phyloP scores from a whole-genome alignment of 2,888 invertebrate genomes.

The Limenitis camilla region DNA sequence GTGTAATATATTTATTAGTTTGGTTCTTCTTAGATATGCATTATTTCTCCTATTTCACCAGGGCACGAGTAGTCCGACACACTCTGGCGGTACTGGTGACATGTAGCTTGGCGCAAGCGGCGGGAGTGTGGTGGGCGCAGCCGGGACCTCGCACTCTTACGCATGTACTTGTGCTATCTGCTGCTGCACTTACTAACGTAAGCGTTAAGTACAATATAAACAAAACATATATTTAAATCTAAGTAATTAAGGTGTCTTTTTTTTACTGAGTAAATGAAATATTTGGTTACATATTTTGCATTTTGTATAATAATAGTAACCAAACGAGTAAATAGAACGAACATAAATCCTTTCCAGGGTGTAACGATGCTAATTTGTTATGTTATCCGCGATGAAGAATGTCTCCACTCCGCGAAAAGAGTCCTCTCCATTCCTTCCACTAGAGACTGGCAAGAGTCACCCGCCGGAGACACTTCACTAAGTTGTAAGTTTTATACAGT shows the following conservation, averaged over 20 bases:
- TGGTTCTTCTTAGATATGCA: too few species aligned
- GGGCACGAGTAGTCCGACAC: slow-evolving; percentile 52
- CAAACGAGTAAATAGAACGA: too few species aligned
- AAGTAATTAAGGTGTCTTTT: too few species aligned
- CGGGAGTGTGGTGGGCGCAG: slow-evolving; percentile 60
- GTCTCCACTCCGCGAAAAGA: slow-evolving; percentile 56
- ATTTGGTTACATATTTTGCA: too few species aligned
- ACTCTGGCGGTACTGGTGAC: slow-evolving; percentile 50
- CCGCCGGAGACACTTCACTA: slow-evolving; percentile 74
- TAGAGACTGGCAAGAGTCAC: slow-evolving; percentile 68
- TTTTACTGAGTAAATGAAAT: too few species aligned
- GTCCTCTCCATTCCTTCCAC: slow-evolving; percentile 47
- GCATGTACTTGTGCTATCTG: slow-evolving; percentile 47
- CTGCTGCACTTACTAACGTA: slow-evolving; percentile 55
- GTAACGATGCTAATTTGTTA: slow-evolving; percentile 75
- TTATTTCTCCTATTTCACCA: slow-evolving; percentile 3
- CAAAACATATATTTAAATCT: too few species aligned
- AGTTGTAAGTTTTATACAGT: slow-evolving; percentile 66
- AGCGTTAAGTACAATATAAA: too few species aligned
- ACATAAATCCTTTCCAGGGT: too few species aligned
- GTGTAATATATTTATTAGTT: background rate
- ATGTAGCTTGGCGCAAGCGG: slow-evolving; percentile 52
- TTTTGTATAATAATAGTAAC: too few species aligned
- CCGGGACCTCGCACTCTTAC: slow-evolving; percentile 44
- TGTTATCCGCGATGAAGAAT: slow-evolving; percentile 74